Conservation (phyloP, 2,797 vertebrate species). For the Malurus leucopterus region DNA sequence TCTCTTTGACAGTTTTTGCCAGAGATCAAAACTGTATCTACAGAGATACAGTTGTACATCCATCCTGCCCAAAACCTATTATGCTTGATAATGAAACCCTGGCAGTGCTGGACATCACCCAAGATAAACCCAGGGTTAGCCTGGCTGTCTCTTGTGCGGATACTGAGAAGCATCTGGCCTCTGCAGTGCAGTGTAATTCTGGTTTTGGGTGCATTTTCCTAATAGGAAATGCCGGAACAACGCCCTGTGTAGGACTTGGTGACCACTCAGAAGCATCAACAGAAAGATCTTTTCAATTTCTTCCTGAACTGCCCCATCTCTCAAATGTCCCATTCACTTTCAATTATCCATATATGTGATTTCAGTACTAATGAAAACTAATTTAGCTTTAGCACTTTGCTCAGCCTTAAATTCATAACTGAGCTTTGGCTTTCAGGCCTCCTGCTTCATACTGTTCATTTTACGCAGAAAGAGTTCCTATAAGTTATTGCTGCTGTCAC, state of each 20-base stretch:
- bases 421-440: neutral
- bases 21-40: neutral
- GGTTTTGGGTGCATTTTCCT: neutral
- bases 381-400: neutral
- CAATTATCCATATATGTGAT: neutral
- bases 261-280: neutral
- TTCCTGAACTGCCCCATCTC: neutral
- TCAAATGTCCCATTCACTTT: rapidly evolving
- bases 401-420: neutral
- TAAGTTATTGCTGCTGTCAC: neutral
- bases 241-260: neutral
- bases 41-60: neutral
- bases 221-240: neutral
- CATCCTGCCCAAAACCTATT: neutral
- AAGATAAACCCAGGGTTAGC: neutral
- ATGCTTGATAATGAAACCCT: neutral
- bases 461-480: neutral
- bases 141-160: neutral
- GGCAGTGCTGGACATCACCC: neutral
- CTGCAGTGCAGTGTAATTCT: rapidly evolving
- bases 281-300: neutral
- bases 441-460: neutral
- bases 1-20: neutral
- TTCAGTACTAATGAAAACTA: neutral
- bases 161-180: neutral